Evolutionary conservation across 2,113 vertebrate genomes (phyloP), one percentile per base, ranked within the genome.

Genomic region (Marcusenius ussheri): DNA sequence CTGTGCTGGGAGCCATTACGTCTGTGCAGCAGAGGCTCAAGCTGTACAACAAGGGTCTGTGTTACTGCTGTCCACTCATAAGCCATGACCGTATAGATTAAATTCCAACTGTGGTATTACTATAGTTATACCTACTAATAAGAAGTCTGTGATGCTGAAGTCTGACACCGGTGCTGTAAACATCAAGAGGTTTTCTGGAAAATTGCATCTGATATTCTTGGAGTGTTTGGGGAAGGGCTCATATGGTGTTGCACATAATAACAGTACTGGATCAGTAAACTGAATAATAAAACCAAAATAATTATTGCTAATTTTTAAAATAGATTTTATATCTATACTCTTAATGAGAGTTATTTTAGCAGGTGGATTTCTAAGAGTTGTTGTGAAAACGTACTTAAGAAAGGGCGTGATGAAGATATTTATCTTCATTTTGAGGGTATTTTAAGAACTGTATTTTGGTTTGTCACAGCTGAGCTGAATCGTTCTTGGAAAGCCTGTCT

Each of bases 11-110:
- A 95, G 98, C 98, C 96, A 99, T 99, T 94, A 99, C 98, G 90
- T 99, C 98, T 96, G 98, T 99, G 95, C 98, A 99, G 92, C 98
- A 99, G 95, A 98, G 98, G 96, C 97, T 99, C 95, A 99, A 99
- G 96, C 97, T 99, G 93, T 99, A 99, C 97, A 99, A 99, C 94
- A 99, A 99, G 97, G 98, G 98, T 99, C 96, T 56, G 91, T 90
- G 3, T 53, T 27, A 42, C 74, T 84, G 56, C 45, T n/a, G 17
- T 50, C 27, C 13, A 19, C 13, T 5, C 5, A 47, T 27, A n/a
- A 85, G 46, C 24, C 3, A 85, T 10, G 21, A 2, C 19, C 3
- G 13, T 13, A 3, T 13, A 6, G 24, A 17, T 42, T 46, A 6
- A 3, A 39, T 19, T 17, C 1, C 3, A 13, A 9, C 62, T 70